These are phyloP conservation scores for Cheirogaleus medius DNA, from an alignment of 2,113 vertebrate genomes.

Conservation along the genomic window DNA sequence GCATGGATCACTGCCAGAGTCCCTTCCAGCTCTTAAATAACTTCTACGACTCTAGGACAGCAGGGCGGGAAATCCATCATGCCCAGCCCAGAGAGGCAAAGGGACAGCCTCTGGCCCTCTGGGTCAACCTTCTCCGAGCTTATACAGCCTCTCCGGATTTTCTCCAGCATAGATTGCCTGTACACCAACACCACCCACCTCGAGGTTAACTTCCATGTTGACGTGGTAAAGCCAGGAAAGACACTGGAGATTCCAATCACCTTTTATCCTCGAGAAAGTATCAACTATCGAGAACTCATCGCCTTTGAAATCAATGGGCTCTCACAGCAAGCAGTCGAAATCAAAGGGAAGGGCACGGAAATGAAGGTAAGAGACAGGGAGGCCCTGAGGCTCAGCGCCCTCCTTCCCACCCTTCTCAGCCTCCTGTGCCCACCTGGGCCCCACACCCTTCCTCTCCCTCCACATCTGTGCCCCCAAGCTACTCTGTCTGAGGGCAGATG, in stretches of 20 bases:
- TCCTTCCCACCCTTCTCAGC: not conserved
- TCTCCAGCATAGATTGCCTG: conserved; percentile 88
- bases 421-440: not conserved
- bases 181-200: conserved; percentile 84
- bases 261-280: conserved; percentile 88
- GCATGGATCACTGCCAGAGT: not conserved
- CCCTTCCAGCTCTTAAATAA: not conserved
- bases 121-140: not conserved
- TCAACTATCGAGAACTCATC: conserved; percentile 86
- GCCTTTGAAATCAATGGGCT: conserved; percentile 89
- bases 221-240: conserved; percentile 84
- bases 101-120: not conserved
- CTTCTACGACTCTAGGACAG: not conserved
- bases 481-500: not conserved
- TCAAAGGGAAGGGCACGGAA: conserved; percentile 89
- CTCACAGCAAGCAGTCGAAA: conserved; percentile 84
- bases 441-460: not conserved
- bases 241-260: conserved; percentile 85
- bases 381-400: not conserved
- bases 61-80: not conserved
- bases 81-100: not conserved
- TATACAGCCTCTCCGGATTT: not conserved
- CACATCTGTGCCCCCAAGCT: not conserved
- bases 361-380: conserved; percentile 87
- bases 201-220: conserved; percentile 83